Conservation (phyloP, 2,797 vertebrate genomes). For the Gobionotothen gibberifrons region DNA sequence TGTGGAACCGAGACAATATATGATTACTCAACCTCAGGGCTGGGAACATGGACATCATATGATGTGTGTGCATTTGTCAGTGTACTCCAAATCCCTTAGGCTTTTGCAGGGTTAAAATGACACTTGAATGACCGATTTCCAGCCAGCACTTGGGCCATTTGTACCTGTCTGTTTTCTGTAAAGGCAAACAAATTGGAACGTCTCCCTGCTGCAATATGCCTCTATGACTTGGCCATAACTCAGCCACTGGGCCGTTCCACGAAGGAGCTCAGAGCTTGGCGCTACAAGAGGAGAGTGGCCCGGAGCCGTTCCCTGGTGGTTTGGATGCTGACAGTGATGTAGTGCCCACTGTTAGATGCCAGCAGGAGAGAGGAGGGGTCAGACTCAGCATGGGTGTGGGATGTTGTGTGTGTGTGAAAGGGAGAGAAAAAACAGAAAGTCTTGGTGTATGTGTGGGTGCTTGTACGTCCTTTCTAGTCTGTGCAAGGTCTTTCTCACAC, state of each 20-base stretch:
- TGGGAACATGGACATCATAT: slow-evolving; percentile 36
- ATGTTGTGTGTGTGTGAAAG: slow-evolving; percentile 60
- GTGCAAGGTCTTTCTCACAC: slow-evolving; percentile 74
- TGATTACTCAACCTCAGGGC: slow-evolving; percentile 36
- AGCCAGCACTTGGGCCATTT: slow-evolving; percentile 65
- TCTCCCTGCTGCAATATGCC: slow-evolving; percentile 58
- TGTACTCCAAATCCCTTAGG: slow-evolving; percentile 37
- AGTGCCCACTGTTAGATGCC: slow-evolving; percentile 87
- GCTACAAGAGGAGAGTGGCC: slow-evolving; percentile 72
- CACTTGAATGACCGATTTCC: slow-evolving; percentile 66
- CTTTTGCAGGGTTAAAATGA: slow-evolving; percentile 47
- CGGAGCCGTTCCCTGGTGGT: slow-evolving; percentile 87
- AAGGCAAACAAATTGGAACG: slow-evolving; percentile 78
- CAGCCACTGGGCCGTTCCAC: slow-evolving; percentile 72
- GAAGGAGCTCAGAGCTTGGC: slow-evolving; percentile 65
- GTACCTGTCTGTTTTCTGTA: slow-evolving; percentile 76
- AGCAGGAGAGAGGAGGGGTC: slow-evolving; percentile 73
- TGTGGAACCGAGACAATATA: slow-evolving; percentile 30
- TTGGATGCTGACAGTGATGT: slow-evolving; percentile 89
- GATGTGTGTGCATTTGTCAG: slow-evolving; percentile 42
- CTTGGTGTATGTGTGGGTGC: neutral
- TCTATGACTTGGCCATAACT: slow-evolving; percentile 75
- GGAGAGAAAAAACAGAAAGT: slow-evolving; percentile 45
- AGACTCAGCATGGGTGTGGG: slow-evolving; percentile 71
- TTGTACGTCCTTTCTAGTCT: slow-evolving; percentile 51